A percentile compares a stretch with the other conserved stretches of the same genome.
These are phyloP conservation scores for Platycercus adscitus DNA, from an alignment of 2,113 vertebrate species.

Conservation along the genomic window DNA sequence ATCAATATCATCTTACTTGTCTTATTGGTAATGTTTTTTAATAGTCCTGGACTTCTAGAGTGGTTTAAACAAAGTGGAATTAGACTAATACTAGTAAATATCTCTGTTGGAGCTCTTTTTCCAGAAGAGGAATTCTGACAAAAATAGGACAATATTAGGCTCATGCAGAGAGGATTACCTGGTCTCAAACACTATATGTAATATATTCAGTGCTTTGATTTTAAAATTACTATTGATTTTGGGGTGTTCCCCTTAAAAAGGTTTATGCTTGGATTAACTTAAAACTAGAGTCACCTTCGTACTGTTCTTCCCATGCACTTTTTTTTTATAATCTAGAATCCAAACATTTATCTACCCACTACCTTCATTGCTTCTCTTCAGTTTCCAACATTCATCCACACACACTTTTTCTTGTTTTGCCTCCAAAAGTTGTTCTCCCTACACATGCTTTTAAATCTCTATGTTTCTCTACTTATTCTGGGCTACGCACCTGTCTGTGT, in stretches of 20 bases:
- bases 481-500: background rate
- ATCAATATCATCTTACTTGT: background rate
- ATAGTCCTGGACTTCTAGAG: background rate
- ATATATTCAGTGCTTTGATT: background rate
- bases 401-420: background rate
- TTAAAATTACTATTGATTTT: conserved; percentile 2
- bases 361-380: background rate
- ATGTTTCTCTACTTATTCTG: background rate
- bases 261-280: background rate
- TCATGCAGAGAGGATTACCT: background rate
- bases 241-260: background rate
- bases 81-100: background rate
- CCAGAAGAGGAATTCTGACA: background rate
- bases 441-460: background rate
- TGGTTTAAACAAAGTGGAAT: background rate
- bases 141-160: background rate
- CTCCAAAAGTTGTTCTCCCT: background rate
- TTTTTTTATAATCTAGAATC: background rate
- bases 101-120: background rate
- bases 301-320: background rate
- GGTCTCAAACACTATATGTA: background rate
- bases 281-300: background rate
- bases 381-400: background rate
- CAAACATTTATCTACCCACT: background rate
- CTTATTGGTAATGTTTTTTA: background rate